These are phyloP conservation scores for Mythimna vitellina DNA, from an alignment of 2,888 invertebrate genomes.

Conservation along the genomic window DNA sequence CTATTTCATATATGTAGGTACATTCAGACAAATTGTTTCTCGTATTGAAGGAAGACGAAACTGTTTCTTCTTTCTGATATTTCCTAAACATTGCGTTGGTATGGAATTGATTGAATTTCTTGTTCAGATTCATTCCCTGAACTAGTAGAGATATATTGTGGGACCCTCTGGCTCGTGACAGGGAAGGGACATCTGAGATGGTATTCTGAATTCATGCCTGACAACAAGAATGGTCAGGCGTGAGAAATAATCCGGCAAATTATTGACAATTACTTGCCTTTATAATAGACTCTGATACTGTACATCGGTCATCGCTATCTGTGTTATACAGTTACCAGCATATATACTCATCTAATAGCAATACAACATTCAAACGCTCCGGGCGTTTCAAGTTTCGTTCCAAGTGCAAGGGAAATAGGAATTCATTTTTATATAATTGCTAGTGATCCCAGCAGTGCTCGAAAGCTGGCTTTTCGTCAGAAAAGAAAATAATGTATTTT, in stretches of 20 bases:
- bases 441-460: no score
- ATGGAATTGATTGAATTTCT: slow-evolving; percentile 36
- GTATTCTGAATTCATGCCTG: no score
- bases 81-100: slow-evolving; percentile 12
- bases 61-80: slow-evolving; percentile 32
- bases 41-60: slow-evolving; percentile 26
- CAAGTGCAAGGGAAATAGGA: no score
- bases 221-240: neutral
- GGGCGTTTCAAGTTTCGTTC: no score
- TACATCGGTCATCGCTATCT: slow-evolving; percentile 6
- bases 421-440: no score
- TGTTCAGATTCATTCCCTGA: slow-evolving; percentile 12
- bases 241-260: slow-evolving; percentile 40
- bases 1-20: slow-evolving; percentile 35
- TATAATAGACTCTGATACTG: neutral
- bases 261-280: slow-evolving; percentile 8
- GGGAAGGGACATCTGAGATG: neutral
- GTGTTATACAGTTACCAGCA: neutral
- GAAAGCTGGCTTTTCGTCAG: no score
- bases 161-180: neutral
- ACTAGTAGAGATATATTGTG: neutral
- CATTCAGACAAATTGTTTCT: slow-evolving; percentile 42
- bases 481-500: no score
- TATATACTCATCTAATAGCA: no score
- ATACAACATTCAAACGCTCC: no score